Base-by-base conservation (phyloP, 2,888 invertebrate genomes). In the Allygus modestus region DNA sequence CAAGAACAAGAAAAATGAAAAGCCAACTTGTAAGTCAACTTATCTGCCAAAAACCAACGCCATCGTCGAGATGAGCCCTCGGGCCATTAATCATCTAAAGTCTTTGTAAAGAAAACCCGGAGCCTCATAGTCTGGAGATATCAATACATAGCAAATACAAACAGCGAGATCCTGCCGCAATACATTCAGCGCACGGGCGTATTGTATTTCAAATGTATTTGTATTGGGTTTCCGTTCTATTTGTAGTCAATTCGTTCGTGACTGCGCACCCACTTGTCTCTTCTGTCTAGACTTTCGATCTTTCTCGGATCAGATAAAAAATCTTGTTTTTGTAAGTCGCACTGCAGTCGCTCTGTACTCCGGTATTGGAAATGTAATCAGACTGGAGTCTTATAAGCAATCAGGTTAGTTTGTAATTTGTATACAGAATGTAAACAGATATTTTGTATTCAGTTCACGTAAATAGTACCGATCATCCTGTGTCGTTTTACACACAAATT, bases 1-100 rank as follows among this genome's bases (percentile, higher is more conserved):
- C 65, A 65, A 65, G 15, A 65, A 31, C 65, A 15, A 65, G 65
- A 65, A 65, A 58, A 28, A 65, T 65, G 65, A 31, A 65, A 65
- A 65, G 28, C 65, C 65, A 65, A 65, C 65, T 65, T 65, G 65
- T 65, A 65, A 65, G 65, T 26, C 65, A 15, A 65, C 28, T 65
- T 73, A 73, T 73, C 73, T 73, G 41, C 73, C 73, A 73, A 37
- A 41, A 73, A 31, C 69, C 69, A 69, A 69, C 69, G 33, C 73
- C 43, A 73, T 20, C 37, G n/a, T n/a, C 69, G 73, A 73, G 73
- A 73, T 41, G 73, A 73, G 0, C 20, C 73, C 41, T 17, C 43
- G 1, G 4, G 23, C 73, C 73, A 73, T 73, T 73, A 73, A 73
- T 73, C 73, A 73, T 73, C 73, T n/a, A 73, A 41, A 73, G 73